Base-by-base conservation (phyloP, 2,888 invertebrate species). In the Phanerotoma sp. region DNA sequence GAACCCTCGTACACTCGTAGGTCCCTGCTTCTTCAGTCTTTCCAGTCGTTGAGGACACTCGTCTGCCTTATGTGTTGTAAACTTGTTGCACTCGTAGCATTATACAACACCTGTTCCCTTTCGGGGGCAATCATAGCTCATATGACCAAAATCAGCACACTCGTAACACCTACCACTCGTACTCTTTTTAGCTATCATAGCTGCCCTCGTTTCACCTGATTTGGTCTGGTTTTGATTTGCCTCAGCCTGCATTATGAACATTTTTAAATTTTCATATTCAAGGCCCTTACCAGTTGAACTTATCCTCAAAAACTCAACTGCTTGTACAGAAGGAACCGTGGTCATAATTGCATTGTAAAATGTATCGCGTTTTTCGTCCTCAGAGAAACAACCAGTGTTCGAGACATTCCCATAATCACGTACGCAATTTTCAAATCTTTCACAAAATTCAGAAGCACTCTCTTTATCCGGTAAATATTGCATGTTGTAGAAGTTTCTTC, bases 321-420 rank as follows among this genome's bases (percentile, higher is more conserved):
- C 22, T 42, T 59, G 38, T 4, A 61, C 56, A 32, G 48, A 33
- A 5, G 59, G 51, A 11, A 61, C 21, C 4, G 48, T 25, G 11
- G 15, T 16, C 25, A 52, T 50, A 5, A 60, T 44, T 4, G 56
- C 55, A 18, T 46, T 46, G 16, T 41, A 57, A 25, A 56, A 51
- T 1, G 45, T 37, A 33, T 56, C 54, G 15, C 56, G 22, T 35
- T 53, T 61, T 28, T 61, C 61, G 2, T 54, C 47, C 10, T 58
- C 54, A 7, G 52, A 37, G 4, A 60, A 16, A 13, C 44, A 15
- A 9, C 30, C n/a, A 1, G 50, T 38, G 35, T 40, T 38, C 5
- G 53, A 21, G 3, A 57, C 16, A 38, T 51, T 54, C 25, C 7
- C 25, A 25, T 25, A 25, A 25, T 25, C 25, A 7, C 25, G 25